A percentile compares a stretch with the other conserved stretches of the same genome.
Conservation (phyloP, 2,888 invertebrate genomes). For the Opisthograptis luteolata region DNA sequence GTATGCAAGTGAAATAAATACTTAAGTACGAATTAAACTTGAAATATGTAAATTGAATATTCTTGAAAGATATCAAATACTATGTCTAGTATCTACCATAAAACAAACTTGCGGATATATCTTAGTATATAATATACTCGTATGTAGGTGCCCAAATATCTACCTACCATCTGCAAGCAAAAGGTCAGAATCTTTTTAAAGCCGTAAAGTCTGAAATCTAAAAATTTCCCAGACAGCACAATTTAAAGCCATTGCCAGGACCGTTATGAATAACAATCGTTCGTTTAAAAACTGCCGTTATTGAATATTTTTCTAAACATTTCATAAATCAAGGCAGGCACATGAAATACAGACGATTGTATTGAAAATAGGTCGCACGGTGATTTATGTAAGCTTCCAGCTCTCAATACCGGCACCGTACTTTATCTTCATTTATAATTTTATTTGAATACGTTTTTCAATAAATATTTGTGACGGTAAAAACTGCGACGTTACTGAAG, state of each 20-base stretch:
- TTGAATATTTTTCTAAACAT: slow-evolving; percentile 34
- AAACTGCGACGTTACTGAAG: slow-evolving; percentile 13
- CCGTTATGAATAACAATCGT: slow-evolving; percentile 29
- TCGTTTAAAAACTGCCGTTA: slow-evolving; percentile 26
- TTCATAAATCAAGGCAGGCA: slow-evolving; percentile 30
- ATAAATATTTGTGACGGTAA: slow-evolving; percentile 20
- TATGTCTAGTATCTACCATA: no score
- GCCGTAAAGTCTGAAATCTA: no score
- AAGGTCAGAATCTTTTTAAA: no score
- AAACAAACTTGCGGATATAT: no score
- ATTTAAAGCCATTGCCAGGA: neutral
- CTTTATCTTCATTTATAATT: slow-evolving; percentile 37
- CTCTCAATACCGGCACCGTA: slow-evolving; percentile 29
- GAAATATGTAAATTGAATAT: no score
- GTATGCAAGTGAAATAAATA: no score
- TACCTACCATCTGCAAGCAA: no score
- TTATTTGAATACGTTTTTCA: slow-evolving; percentile 31
- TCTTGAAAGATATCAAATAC: no score
- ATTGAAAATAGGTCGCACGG: slow-evolving; percentile 34
- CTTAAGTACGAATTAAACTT: no score
- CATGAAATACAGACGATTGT: slow-evolving; percentile 33
- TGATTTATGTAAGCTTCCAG: slow-evolving; percentile 38
- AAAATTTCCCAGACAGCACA: neutral
- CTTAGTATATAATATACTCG: no score
- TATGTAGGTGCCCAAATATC: no score